Evolutionary conservation across 2,113 vertebrate genomes (phyloP), one percentile per base, ranked within the genome.

Genomic region (Callospermophilus lateralis): DNA sequence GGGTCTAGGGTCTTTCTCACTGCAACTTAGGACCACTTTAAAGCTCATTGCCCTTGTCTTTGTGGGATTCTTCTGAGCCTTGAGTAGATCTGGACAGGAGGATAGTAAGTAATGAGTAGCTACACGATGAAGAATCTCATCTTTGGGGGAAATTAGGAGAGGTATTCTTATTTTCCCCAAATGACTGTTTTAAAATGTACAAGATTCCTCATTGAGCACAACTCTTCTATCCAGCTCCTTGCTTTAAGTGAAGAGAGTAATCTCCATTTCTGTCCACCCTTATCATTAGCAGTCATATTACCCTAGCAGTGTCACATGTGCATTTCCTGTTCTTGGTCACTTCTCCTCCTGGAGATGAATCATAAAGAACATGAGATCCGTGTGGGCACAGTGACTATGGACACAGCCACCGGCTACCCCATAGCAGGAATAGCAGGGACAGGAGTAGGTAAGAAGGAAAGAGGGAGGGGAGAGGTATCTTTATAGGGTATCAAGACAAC

Each of bases 231-330:
- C 37, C 63, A 67, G 26, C 4, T 42, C 63, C 58, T 68, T 16
- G 3, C 37, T 78, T 65, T 51, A 20, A 37, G 19, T 65, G 72
- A 67, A 32, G 34, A 22, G 42, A 20, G 42, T 58, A 17, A 4
- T 34, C 76, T 68, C 39, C 19, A 4, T 63, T 48, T 72, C 42
- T 7, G 17, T 13, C 37, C 4, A 51, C 15, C 37, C 32, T 22
- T 10, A 15, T 58, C 20, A 24, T 26, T 4, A 11, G 30, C 76
- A 63, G 51, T 34, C 65, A 26, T 24, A 32, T n/a, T 10, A 13
- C 20, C 30, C 26, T 30, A 28, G 32, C 17, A 22, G 10, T 8
- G 8, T 58, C 51, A 28, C 0, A 0, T 5, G 1, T 34, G 7
- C n/a, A 45, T n/a, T 78, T 96, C 58, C 58, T 61, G 1, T 53